These are phyloP conservation scores for Idris sp. DNA, from an alignment of 1,140 invertebrate genomes.

Conservation along the genomic window DNA sequence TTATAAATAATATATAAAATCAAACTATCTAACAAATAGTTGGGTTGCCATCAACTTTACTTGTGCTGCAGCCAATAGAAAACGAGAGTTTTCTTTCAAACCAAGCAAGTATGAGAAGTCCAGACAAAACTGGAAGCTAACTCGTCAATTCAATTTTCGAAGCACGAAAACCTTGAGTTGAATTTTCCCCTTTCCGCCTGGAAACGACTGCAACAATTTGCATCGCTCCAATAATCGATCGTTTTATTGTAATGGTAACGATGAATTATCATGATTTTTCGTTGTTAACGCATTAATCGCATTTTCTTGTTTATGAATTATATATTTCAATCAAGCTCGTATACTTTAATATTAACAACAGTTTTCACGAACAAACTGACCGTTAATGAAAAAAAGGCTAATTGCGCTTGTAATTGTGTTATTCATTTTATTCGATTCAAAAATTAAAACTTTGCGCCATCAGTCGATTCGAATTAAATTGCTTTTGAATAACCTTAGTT, in stretches of 20 bases:
- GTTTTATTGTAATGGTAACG: slow-evolving; percentile 40
- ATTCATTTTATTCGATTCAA: slow-evolving; percentile 35
- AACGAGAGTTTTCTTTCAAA: no score
- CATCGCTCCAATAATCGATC: slow-evolving; percentile 47
- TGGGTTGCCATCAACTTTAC: slow-evolving; percentile 2
- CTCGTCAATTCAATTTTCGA: slow-evolving; percentile 23
- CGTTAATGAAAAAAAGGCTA: slow-evolving; percentile 55
- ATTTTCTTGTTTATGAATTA: slow-evolving; percentile 40
- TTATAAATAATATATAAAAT: no score
- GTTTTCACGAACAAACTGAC: slow-evolving; percentile 55
- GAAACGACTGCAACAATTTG: slow-evolving; percentile 39
- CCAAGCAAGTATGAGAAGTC: slow-evolving; percentile 10
- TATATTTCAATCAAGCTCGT: no score
- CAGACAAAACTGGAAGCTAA: slow-evolving; percentile 47
- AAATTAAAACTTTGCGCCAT: slow-evolving; percentile 18
- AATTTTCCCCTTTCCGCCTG: slow-evolving; percentile 24
- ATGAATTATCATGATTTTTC: slow-evolving; percentile 38
- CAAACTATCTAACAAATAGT: no score
- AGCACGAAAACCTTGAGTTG: slow-evolving; percentile 34
- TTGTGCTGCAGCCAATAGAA: no score
- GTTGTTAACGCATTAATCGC: slow-evolving; percentile 52
- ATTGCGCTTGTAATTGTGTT: slow-evolving; percentile 42
- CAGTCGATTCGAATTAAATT: slow-evolving; percentile 23
- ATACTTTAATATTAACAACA: slow-evolving; percentile 35
- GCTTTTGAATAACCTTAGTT: no score